phyloP scores from a whole-genome alignment of 1,140 invertebrate species.

The Calycopis cecrops region DNA sequence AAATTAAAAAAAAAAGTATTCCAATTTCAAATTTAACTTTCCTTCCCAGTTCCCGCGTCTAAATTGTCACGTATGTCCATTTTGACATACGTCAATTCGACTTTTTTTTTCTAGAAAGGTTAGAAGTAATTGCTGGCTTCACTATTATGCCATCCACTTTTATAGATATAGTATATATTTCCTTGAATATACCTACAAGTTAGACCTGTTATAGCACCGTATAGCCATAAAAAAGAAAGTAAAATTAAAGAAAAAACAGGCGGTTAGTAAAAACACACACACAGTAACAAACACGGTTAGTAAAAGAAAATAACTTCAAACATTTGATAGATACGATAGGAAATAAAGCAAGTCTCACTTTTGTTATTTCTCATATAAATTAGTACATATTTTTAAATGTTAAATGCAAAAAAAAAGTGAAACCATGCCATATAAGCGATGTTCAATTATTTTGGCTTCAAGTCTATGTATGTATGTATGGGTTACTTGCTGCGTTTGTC shows the following conservation, averaged over 20 bases:
- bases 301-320: conserved; percentile 39
- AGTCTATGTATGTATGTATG: not conserved
- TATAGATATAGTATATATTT: conserved; percentile 41
- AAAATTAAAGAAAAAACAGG: conserved; percentile 42
- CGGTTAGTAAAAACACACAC: conserved; percentile 60
- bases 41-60: conserved; percentile 6
- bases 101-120: conserved; percentile 32
- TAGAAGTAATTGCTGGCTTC: conserved; percentile 32
- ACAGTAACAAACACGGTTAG: conserved; percentile 57
- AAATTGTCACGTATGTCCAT: conserved; percentile 33
- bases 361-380: not conserved
- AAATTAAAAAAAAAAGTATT: conserved; percentile 18
- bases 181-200: conserved; percentile 48
- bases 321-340: conserved; percentile 16
- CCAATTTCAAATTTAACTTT: conserved; percentile 7
- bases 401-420: conserved; percentile 31
- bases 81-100: conserved; percentile 57
- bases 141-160: conserved; percentile 36
- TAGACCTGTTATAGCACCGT: conserved; percentile 61
- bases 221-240: conserved; percentile 45
- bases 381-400: conserved; percentile 16
- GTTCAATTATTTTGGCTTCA: not conserved
- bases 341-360: conserved; percentile 6
- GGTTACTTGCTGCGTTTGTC: not conserved
- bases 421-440: conserved; percentile 23